phyloP scores from a whole-genome alignment of 2,888 invertebrate genomes.

The Rosalia funebris region DNA sequence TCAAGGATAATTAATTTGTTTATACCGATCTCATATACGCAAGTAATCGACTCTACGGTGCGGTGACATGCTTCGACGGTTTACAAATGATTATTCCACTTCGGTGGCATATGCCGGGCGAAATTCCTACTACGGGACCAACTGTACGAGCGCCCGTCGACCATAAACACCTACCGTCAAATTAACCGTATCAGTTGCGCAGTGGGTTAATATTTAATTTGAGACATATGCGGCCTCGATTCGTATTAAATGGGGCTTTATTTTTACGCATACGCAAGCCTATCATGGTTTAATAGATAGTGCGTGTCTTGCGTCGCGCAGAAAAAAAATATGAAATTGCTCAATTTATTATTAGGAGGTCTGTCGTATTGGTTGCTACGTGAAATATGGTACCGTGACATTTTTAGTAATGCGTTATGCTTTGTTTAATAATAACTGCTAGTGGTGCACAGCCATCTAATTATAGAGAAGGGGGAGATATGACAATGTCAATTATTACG shows the following conservation, averaged over 20 bases:
- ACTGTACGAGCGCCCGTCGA: too few species aligned
- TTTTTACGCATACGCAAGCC: too few species aligned
- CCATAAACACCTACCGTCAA: slow-evolving; percentile 20
- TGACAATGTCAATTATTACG: too few species aligned
- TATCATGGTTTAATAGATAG: slow-evolving; percentile 8
- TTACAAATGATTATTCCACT: slow-evolving; percentile 22
- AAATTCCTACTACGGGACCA: too few species aligned
- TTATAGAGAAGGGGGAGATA: too few species aligned
- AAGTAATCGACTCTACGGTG: background rate
- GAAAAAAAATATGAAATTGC: too few species aligned
- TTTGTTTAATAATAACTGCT: slow-evolving; percentile 17
- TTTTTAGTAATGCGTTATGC: slow-evolving; percentile 9
- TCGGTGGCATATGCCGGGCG: slow-evolving; percentile 7
- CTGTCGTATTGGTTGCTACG: too few species aligned
- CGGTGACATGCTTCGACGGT: slow-evolving; percentile 6
- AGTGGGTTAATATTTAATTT: slow-evolving; percentile 15
- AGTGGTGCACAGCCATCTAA: too few species aligned
- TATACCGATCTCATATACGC: slow-evolving; percentile 18
- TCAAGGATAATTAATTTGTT: slow-evolving; percentile 25
- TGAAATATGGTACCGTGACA: slow-evolving; percentile 7
- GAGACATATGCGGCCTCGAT: slow-evolving; percentile 15
- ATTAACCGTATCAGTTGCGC: slow-evolving; percentile 13
- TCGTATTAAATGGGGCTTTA: slow-evolving; percentile 16
- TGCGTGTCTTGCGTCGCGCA: too few species aligned
- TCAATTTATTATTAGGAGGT: too few species aligned